A percentile compares a stretch with the other conserved stretches of the same genome.
Conservation (phyloP, 1,140 invertebrate species). For the Sitodiplosis mosellana region DNA sequence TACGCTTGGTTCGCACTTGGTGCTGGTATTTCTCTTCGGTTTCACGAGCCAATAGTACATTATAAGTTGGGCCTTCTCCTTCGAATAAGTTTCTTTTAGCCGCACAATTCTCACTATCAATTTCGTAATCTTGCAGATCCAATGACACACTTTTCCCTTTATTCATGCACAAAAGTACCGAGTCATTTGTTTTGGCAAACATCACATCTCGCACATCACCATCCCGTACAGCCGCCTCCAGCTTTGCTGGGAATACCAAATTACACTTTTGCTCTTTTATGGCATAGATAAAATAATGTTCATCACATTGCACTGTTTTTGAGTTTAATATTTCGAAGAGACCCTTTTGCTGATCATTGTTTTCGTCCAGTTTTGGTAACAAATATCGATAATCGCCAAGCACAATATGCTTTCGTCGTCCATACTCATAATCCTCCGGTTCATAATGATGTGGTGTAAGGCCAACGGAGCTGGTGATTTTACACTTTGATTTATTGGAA, state of each 20-base stretch:
- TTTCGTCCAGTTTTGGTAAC: slow-evolving; percentile 45
- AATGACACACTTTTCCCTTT: slow-evolving; percentile 50
- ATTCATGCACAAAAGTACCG: slow-evolving; percentile 49
- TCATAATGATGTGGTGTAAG: slow-evolving; percentile 35
- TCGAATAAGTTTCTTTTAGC: slow-evolving; percentile 38
- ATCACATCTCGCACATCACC: slow-evolving; percentile 59
- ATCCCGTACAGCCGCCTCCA: slow-evolving; percentile 56
- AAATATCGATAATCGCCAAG: slow-evolving; percentile 54
- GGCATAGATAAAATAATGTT: slow-evolving; percentile 49
- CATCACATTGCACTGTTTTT: slow-evolving; percentile 36
- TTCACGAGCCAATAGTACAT: slow-evolving; percentile 39
- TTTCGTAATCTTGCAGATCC: slow-evolving; percentile 40
- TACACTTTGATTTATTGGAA: slow-evolving; percentile 35
- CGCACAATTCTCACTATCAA: too few species aligned
- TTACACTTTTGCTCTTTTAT: slow-evolving; percentile 51
- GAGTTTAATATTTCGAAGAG: slow-evolving; percentile 38
- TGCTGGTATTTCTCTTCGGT: slow-evolving; percentile 33
- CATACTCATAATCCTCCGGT: slow-evolving; percentile 28
- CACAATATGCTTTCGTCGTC: slow-evolving; percentile 41
- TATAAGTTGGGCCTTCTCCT: slow-evolving; percentile 40
- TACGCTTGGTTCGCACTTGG: slow-evolving; percentile 43
- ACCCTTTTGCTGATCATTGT: slow-evolving; percentile 38
- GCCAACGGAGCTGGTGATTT: slow-evolving; percentile 40
- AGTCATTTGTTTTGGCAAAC: slow-evolving; percentile 52
- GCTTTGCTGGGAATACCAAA: slow-evolving; percentile 50